Evolutionary conservation across 2,888 invertebrate genomes (phyloP).

Genomic region (Serrognathus titanus): DNA sequence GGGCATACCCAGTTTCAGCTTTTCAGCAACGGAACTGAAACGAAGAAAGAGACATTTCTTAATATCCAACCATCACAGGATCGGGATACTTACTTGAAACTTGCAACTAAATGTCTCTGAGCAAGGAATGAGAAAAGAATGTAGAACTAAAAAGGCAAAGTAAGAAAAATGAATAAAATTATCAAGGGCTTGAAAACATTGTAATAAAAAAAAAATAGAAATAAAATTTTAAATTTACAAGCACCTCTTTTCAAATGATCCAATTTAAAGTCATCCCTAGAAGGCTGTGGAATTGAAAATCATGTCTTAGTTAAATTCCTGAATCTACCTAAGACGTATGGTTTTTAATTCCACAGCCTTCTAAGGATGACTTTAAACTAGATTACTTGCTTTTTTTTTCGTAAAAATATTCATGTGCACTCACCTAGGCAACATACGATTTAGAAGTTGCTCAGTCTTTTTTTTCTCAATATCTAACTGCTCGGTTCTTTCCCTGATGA

Average conservation of each 20-base stretch:
- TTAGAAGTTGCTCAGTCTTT: conserved; percentile 89
- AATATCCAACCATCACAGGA: background rate
- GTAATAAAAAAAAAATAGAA: too few relatives aligned
- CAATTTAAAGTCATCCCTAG: too few relatives aligned
- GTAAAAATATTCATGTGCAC: conserved; percentile 1
- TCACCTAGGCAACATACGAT: conserved; percentile 84
- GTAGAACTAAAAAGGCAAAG: conserved; percentile 8
- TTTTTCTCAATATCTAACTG: conserved; percentile 93
- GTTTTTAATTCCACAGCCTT: too few relatives aligned
- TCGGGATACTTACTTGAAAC: background rate
- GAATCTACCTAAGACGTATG: too few relatives aligned
- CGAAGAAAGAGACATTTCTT: conserved; percentile 2
- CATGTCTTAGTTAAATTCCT: too few relatives aligned
- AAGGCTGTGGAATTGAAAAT: too few relatives aligned
- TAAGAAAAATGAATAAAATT: background rate
- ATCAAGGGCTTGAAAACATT: too few relatives aligned
- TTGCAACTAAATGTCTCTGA: background rate
- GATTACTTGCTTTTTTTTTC: too few relatives aligned
- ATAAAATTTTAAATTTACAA: too few relatives aligned
- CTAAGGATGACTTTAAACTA: too few relatives aligned
- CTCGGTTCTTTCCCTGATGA: conserved; percentile 88
- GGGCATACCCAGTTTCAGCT: conserved; percentile 82
- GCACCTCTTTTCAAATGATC: too few relatives aligned
- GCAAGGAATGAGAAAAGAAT: background rate
- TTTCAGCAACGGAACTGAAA: conserved; percentile 85